Conservation (phyloP, 2,888 invertebrate species). For the Drosophila affinis region DNA sequence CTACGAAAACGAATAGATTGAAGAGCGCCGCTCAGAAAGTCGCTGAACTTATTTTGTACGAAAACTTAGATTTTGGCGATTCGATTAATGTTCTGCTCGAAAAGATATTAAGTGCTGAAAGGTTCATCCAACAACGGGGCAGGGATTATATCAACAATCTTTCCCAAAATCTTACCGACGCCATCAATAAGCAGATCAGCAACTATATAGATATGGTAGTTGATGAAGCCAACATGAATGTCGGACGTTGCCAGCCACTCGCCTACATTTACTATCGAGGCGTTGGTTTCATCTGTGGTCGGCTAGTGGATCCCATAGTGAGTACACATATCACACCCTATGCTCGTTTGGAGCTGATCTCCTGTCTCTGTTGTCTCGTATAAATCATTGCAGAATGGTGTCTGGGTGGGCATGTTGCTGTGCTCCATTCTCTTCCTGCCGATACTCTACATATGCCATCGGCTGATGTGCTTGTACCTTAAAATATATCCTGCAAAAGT, state of each 20-base stretch:
- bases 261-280: background rate
- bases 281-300: background rate
- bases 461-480: background rate
- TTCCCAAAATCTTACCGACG: background rate
- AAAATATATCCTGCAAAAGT: background rate
- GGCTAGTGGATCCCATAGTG: background rate
- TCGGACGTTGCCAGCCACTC: background rate
- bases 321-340: background rate
- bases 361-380: background rate
- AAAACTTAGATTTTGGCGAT: background rate
- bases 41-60: background rate
- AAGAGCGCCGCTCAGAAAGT: background rate
- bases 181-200: background rate
- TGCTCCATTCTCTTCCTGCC: background rate
- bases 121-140: background rate
- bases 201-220: background rate
- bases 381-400: background rate
- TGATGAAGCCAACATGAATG: background rate
- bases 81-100: background rate
- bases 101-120: background rate
- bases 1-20: background rate
- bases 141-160: background rate
- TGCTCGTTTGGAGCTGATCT: too few species aligned
- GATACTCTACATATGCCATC: background rate
- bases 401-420: background rate